phyloP scores from a whole-genome alignment of 2,888 invertebrate genomes.

The Sinhomidia bicolor region DNA sequence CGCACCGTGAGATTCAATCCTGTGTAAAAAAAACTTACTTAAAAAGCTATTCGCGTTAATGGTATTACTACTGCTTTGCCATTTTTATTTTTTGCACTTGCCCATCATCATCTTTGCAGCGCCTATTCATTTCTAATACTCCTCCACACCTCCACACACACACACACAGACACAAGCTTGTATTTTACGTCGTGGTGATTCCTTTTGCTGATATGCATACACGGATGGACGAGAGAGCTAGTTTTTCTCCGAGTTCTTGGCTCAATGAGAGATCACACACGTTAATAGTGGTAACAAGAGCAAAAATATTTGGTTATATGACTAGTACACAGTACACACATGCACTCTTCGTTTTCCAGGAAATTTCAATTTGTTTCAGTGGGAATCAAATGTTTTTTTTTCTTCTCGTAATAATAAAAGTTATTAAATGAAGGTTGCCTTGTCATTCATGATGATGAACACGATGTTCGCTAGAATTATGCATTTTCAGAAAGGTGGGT shows the following conservation, averaged over 20 bases:
- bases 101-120: neutral
- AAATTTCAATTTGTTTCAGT: conserved; percentile 37
- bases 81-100: conserved; percentile 18
- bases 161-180: no score
- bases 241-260: no score
- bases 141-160: conserved; percentile 3
- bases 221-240: no score
- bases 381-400: conserved; percentile 38
- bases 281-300: no score
- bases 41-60: conserved; percentile 19
- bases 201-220: conserved; percentile 17
- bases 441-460: neutral
- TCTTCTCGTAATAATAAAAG: conserved; percentile 8
- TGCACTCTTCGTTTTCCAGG: conserved; percentile 48
- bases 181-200: neutral
- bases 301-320: no score
- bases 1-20: neutral
- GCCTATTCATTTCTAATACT: neutral
- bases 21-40: neutral
- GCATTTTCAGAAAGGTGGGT: neutral
- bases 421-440: neutral
- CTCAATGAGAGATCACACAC: no score
- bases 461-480: neutral
- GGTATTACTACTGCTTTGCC: neutral
- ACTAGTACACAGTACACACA: no score